These are phyloP conservation scores for Collichthys lucidus DNA, from an alignment of 2,113 vertebrate genomes.

Conservation along the genomic window DNA sequence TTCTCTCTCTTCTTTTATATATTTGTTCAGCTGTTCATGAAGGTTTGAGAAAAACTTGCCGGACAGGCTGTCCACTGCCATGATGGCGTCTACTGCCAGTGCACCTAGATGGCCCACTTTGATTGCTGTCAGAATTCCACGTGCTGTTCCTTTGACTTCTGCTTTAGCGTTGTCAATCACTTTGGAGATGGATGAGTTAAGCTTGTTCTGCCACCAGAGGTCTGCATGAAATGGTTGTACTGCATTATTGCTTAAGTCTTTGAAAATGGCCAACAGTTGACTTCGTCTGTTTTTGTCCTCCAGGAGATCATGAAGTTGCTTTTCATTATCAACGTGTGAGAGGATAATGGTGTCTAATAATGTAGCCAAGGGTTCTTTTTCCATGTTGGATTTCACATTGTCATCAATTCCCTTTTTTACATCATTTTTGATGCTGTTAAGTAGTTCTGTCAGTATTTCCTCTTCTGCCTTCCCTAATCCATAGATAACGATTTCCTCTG, in stretches of 20 bases:
- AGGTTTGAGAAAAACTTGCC: conserved; percentile 21
- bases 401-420: not conserved
- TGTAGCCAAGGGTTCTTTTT: conserved; percentile 14
- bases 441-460: not conserved
- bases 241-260: conserved; percentile 9
- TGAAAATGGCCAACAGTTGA: conserved; percentile 28
- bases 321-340: conserved; percentile 18
- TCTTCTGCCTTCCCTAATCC: conserved; percentile 32
- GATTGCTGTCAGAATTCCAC: not conserved
- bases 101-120: not conserved
- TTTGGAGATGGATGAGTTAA: conserved; percentile 12
- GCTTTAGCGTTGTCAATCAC: conserved; percentile 14
- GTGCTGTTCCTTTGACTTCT: not conserved
- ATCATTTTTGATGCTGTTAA: not conserved
- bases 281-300: conserved; percentile 8
- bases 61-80: not conserved
- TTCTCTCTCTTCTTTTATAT: not conserved
- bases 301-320: conserved; percentile 11
- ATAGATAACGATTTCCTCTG: not conserved
- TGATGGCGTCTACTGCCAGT: not conserved
- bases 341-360: conserved; percentile 23
- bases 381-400: not conserved
- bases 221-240: conserved; percentile 14
- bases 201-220: conserved; percentile 42
- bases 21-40: conserved; percentile 5